Conservation (phyloP, 2,113 vertebrate genomes). For the Pyxicephalus adspersus region DNA sequence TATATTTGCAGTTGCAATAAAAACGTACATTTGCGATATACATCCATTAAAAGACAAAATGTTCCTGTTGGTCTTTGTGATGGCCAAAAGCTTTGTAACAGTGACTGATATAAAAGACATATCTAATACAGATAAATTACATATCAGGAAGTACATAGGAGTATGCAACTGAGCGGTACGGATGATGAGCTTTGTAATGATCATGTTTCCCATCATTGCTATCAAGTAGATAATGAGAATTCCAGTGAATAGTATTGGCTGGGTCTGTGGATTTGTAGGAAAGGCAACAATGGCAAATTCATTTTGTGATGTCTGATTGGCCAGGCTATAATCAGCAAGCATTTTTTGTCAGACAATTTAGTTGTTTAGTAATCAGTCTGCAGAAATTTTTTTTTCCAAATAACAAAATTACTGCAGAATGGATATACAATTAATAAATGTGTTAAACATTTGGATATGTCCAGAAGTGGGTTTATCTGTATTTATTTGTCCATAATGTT, state of each 20-base stretch:
- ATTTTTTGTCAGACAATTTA: too few relatives aligned
- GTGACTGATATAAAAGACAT: slow-evolving; percentile 47
- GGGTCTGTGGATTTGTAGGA: background rate
- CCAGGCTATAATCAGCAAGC: background rate
- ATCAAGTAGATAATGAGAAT: slow-evolving; percentile 40
- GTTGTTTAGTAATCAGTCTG: too few relatives aligned
- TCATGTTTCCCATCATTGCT: slow-evolving; percentile 28
- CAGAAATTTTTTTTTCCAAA: too few relatives aligned
- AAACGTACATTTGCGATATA: slow-evolving; percentile 53
- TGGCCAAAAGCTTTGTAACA: slow-evolving; percentile 52
- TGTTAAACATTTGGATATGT: background rate
- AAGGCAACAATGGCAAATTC: slow-evolving; percentile 44
- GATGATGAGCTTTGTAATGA: slow-evolving; percentile 14
- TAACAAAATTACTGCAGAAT: background rate
- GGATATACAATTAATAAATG: background rate
- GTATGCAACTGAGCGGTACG: slow-evolving; percentile 3
- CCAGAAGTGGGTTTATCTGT: too few relatives aligned
- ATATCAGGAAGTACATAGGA: slow-evolving; percentile 36
- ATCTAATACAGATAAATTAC: slow-evolving; percentile 43
- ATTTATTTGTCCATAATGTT: too few relatives aligned
- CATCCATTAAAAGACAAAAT: slow-evolving; percentile 33
- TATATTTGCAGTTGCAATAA: slow-evolving; percentile 6
- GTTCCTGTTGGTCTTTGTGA: slow-evolving; percentile 6
- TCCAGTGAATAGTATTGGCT: slow-evolving; percentile 38
- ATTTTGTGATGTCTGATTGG: background rate